These are phyloP conservation scores for Hyperoplus immaculatus DNA, from an alignment of 2,797 vertebrate genomes.

Conservation along the genomic window DNA sequence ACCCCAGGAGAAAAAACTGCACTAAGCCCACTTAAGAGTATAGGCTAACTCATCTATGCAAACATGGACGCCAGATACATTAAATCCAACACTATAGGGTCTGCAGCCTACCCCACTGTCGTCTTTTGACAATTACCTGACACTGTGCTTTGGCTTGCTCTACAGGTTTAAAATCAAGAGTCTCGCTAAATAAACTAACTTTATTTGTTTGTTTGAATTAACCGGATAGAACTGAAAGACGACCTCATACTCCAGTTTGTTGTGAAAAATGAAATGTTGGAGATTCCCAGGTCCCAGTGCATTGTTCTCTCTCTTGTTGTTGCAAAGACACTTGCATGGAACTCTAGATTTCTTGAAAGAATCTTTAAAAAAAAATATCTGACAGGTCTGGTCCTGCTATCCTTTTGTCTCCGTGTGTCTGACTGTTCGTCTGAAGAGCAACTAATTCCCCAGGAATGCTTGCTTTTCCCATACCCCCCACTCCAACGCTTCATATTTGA, in stretches of 20 bases:
- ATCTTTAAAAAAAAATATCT: conserved; percentile 26
- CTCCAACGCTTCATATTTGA: conserved; percentile 50
- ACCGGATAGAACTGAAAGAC: neutral
- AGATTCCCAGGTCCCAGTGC: neutral
- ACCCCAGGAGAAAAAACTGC: neutral
- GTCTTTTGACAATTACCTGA: conserved; percentile 2
- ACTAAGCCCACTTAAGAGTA: neutral
- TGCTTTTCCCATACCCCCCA: conserved; percentile 48
- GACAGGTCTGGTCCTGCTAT: conserved; percentile 58
- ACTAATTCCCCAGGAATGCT: conserved; percentile 59
- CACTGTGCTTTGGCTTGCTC: neutral
- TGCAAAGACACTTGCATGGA: neutral
- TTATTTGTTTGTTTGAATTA: neutral
- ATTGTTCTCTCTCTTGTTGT: conserved; percentile 7
- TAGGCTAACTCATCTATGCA: conserved; percentile 15
- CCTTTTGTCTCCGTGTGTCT: conserved; percentile 50
- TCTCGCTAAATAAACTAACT: neutral
- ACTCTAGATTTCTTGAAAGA: conserved; percentile 17
- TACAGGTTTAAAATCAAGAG: conserved; percentile 2
- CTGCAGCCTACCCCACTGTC: conserved; percentile 13
- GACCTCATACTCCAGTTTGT: neutral
- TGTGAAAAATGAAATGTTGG: neutral
- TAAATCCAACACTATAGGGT: neutral
- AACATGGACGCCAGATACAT: conserved; percentile 12
- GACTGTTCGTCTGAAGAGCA: conserved; percentile 21